Conservation (phyloP, 30 jellyfish, hydroid and myxozoan genomes). For the Cassiopea xamachana region DNA sequence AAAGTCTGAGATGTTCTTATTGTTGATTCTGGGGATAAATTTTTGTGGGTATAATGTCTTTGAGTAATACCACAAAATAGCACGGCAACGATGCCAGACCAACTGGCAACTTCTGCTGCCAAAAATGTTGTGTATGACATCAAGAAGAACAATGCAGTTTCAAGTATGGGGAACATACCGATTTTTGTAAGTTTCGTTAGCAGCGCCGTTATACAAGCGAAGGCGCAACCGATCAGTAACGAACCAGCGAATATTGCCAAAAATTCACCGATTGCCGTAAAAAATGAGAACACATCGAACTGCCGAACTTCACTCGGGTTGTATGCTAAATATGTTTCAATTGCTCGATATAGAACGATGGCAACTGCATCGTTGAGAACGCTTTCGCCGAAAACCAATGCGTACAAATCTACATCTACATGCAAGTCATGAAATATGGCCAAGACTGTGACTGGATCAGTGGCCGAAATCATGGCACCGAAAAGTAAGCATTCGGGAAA, state of each 20-base stretch:
- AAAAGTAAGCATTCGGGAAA: conserved; percentile 97
- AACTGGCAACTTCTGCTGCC: conserved; percentile 99
- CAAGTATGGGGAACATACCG: conserved; percentile 99
- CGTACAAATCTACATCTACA: conserved; percentile 98
- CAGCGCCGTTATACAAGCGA: conserved; percentile 98
- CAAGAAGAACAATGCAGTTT: conserved; percentile 94
- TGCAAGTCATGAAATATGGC: conserved; percentile 98
- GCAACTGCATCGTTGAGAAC: conserved; percentile 99
- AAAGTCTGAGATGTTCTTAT: conserved; percentile 95
- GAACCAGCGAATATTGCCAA: conserved; percentile 98
- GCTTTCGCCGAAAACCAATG: conserved; percentile 99
- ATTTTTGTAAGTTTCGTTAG: conserved; percentile 97
- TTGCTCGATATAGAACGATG: conserved; percentile 97
- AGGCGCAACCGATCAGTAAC: conserved; percentile 90
- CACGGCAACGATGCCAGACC: conserved; percentile 99
- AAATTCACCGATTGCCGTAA: conserved; percentile 97
- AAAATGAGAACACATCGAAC: conserved; percentile 91
- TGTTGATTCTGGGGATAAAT: conserved; percentile 98
- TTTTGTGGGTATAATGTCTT: conserved; percentile 96
- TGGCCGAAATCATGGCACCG: conserved; percentile 99
- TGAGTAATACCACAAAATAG: conserved; percentile 99
- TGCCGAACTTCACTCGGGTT: conserved; percentile 97
- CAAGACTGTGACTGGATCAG: conserved; percentile 99
- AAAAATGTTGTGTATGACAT: conserved; percentile 99
- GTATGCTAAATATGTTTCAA: conserved; percentile 96